These are phyloP conservation scores for Apistogramma diplotaenia DNA, from an alignment of 2,113 vertebrate genomes.

Conservation along the genomic window DNA sequence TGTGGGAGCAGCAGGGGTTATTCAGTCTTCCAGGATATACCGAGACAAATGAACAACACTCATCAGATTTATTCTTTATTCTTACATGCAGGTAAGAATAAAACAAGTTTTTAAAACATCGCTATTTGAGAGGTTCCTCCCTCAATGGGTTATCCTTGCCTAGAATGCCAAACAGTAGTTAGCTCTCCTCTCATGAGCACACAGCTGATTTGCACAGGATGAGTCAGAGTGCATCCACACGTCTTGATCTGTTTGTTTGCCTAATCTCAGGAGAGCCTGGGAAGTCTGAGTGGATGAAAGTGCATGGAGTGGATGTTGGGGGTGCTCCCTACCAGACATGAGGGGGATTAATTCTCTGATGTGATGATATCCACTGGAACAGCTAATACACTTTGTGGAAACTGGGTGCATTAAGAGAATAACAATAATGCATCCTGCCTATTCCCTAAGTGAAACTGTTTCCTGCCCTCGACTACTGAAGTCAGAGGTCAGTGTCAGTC, in stretches of 20 bases:
- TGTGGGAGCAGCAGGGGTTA: not conserved
- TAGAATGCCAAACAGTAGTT: not conserved
- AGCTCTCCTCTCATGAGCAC: not conserved
- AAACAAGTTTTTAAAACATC: not conserved
- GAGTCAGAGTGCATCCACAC: not conserved
- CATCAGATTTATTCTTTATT: not conserved
- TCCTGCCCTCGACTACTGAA: slow-evolving; percentile 12
- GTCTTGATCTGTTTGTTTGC: not conserved
- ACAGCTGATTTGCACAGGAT: not conserved
- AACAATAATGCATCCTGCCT: slow-evolving; percentile 2
- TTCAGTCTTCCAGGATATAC: not conserved
- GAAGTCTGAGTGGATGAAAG: not conserved
- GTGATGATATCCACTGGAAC: not conserved
- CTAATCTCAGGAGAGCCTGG: not conserved
- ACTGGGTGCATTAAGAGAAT: not conserved
- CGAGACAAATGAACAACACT: not conserved
- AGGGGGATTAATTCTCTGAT: not conserved
- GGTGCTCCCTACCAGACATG: not conserved
- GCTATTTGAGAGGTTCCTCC: not conserved
- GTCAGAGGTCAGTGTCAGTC: slow-evolving; percentile 22
- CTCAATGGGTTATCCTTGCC: not conserved
- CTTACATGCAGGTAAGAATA: not conserved
- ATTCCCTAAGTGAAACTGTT: not conserved
- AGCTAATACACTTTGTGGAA: not conserved
- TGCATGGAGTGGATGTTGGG: not conserved